phyloP scores from a whole-genome alignment of 2,888 invertebrate species.

The Frankliniella fusca region DNA sequence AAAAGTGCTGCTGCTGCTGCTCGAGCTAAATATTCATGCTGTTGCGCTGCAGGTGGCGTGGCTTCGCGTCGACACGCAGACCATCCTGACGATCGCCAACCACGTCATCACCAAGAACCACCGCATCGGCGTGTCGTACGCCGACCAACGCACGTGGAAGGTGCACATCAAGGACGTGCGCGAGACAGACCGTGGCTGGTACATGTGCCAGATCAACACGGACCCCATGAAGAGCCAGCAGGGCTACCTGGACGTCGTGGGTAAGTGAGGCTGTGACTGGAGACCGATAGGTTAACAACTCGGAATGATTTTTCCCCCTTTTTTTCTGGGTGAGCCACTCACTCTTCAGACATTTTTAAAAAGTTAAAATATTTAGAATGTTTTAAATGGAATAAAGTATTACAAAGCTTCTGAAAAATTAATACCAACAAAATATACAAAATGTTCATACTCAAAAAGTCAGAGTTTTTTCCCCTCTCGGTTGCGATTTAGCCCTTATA shows the following conservation, averaged over 20 bases:
- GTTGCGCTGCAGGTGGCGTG: slow-evolving; percentile 71
- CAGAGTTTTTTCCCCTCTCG: no score
- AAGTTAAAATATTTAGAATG: no score
- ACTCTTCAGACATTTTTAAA: no score
- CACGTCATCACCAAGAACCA: slow-evolving; percentile 89
- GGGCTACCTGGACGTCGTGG: slow-evolving; percentile 62
- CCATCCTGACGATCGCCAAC: slow-evolving; percentile 80
- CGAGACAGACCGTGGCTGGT: slow-evolving; percentile 75
- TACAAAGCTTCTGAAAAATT: no score
- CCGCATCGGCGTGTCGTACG: slow-evolving; percentile 71
- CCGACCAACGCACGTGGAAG: slow-evolving; percentile 76
- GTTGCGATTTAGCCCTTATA: no score
- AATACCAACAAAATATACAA: no score
- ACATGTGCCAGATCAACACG: slow-evolving; percentile 73
- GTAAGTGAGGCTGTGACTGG: slow-evolving; percentile 53
- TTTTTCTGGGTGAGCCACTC: not conserved
- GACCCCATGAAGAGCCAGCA: slow-evolving; percentile 72
- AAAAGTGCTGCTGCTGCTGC: no score
- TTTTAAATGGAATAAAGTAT: no score
- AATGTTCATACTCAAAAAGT: no score
- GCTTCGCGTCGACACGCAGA: slow-evolving; percentile 85
- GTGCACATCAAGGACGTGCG: slow-evolving; percentile 75
- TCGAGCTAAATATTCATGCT: not conserved
- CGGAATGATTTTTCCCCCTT: not conserved
- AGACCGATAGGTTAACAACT: no score